Evolutionary conservation across 2,888 invertebrate species (phyloP), one percentile per base, ranked within the genome.

Genomic region (Rambutsinella grinnellia): DNA sequence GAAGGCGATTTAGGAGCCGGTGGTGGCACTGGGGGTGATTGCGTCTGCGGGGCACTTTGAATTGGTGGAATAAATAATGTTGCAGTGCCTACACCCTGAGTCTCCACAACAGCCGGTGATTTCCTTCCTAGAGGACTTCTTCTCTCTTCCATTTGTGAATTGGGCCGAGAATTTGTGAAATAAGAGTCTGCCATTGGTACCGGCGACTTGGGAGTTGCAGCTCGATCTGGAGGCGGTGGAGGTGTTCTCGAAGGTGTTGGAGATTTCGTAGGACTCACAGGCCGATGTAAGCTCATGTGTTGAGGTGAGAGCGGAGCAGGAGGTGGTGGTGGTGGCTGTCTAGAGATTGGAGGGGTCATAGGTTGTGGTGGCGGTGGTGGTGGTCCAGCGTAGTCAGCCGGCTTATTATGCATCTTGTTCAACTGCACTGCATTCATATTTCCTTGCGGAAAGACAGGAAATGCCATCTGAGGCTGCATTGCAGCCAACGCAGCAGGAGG

Each of bases 401-500:
- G 79, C 49, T 78, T 82, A n/a, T n/a, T n/a, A 1, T 78, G 75
- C 28, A 68, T 63, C 65, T 67, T 74, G 51, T 81, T 70, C 54
- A 80, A 57, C 26, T 77, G 79, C 17, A 66, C 78, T 6, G 76
- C 65, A 58, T 76, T 81, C 19, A 80, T 72, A 49, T 79, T 80
- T 17, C 81, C 84, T 75, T 83, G 83, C 6, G 90, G 90, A 79
- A 90, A 90, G 24, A 91, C 91, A 82, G 91, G 90, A 19, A 91
- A 90, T 2, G 91, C 90, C 83, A 91, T 89, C 84, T 90, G 90
- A 24, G 91, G 90, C 84, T 90, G 90, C 86, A 90, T 88, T 3
- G 89, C 89, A 6, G 89, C 90, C 77, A 92, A 86, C 2, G 91
- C 90, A 1, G 90, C 90, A 21, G 91, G 91, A 47, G 91, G 90